Evolutionary conservation across 2,113 vertebrate genomes (phyloP).

Genomic region (Fulmarus glacialis): DNA sequence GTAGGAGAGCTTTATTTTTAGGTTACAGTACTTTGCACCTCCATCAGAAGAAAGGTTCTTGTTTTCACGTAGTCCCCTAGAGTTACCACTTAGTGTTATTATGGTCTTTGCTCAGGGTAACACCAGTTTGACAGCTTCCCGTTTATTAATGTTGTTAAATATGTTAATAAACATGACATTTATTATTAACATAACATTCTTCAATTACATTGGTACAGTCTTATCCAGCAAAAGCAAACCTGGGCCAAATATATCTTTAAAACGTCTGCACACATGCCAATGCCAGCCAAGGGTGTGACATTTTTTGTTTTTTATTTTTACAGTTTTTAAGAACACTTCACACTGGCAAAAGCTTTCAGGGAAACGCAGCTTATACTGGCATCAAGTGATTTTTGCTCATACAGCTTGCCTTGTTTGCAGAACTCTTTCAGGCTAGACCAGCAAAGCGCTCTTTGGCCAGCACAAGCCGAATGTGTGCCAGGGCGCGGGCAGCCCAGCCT

Average conservation of each 20-base stretch:
- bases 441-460: neutral
- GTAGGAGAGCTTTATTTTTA: neutral
- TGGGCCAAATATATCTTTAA: slow-evolving; percentile 36
- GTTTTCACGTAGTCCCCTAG: neutral
- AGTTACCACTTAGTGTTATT: slow-evolving; percentile 1
- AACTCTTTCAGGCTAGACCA: neutral
- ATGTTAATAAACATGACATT: slow-evolving; percentile 51
- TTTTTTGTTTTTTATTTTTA: slow-evolving; percentile 30
- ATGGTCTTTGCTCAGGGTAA: slow-evolving; percentile 36
- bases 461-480: neutral
- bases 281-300: slow-evolving; percentile 51
- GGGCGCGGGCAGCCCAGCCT: neutral
- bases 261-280: neutral
- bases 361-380: slow-evolving; percentile 53
- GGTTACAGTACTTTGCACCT: neutral
- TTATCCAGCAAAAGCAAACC: slow-evolving; percentile 57
- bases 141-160: slow-evolving; percentile 51
- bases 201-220: slow-evolving; percentile 28
- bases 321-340: slow-evolving; percentile 56
- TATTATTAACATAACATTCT: slow-evolving; percentile 57
- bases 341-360: slow-evolving; percentile 34
- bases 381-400: slow-evolving; percentile 35
- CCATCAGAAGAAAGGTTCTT: neutral
- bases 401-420: slow-evolving; percentile 45
- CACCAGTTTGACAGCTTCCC: slow-evolving; percentile 38